A percentile compares a stretch with the other conserved stretches of the same genome.
Conservation (phyloP, 2,797 vertebrate genomes). For the Aphelocoma californica region DNA sequence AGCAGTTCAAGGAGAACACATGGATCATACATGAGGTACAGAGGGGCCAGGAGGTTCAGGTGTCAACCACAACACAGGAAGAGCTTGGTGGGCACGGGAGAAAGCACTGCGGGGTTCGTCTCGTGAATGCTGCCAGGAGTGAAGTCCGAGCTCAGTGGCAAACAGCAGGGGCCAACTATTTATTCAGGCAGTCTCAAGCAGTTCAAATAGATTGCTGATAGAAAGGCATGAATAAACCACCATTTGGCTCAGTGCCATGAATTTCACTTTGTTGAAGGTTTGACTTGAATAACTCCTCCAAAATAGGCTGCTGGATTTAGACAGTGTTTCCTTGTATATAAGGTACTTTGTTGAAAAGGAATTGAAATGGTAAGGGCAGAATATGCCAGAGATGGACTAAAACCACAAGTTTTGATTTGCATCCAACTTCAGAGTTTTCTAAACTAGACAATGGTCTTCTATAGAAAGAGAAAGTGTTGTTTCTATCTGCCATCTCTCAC, state of each 20-base stretch:
- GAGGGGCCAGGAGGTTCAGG: background rate
- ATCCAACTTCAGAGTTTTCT: background rate
- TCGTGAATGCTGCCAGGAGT: background rate
- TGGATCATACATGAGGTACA: background rate
- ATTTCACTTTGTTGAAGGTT: background rate
- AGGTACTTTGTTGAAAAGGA: background rate
- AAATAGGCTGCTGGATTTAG: background rate
- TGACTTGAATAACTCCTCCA: background rate
- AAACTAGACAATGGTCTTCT: background rate
- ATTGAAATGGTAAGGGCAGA: background rate
- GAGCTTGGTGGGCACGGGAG: background rate
- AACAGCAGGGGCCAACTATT: slow-evolving; percentile 1
- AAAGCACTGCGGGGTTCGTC: background rate
- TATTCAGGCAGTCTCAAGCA: background rate
- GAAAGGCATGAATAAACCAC: slow-evolving; percentile 11
- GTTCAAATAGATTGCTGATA: background rate
- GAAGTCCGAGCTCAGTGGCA: background rate
- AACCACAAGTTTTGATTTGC: background rate
- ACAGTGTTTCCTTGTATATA: slow-evolving; percentile 8
- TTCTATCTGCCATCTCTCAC: background rate
- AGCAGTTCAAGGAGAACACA: background rate
- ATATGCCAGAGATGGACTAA: background rate
- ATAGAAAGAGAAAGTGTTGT: background rate
- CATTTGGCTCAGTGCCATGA: background rate
- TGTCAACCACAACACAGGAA: background rate